phyloP scores from a whole-genome alignment of 2,113 vertebrate genomes.

The Thunnus thynnus region DNA sequence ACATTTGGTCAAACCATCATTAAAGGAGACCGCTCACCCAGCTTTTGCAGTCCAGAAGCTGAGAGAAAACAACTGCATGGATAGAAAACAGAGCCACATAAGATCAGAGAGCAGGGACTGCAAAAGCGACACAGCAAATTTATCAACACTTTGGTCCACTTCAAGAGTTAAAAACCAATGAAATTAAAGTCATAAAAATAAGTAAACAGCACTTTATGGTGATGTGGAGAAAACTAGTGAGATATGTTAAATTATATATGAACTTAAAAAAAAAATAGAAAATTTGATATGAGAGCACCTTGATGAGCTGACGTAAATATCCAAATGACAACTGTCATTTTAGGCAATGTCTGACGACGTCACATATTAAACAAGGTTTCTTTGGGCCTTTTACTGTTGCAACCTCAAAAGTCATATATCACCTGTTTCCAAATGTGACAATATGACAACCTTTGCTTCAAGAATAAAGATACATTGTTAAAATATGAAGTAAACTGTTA shows the following conservation, averaged over 20 bases:
- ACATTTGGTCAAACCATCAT: conserved; percentile 60
- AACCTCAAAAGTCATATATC: conserved; percentile 23
- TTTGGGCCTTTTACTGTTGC: conserved; percentile 46
- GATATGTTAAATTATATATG: conserved; percentile 18
- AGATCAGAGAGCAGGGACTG: conserved; percentile 24
- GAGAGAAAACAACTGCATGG: conserved; percentile 19
- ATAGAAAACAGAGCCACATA: conserved; percentile 34
- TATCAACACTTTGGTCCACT: conserved; percentile 52
- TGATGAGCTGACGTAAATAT: conserved; percentile 13
- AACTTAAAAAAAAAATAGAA: conserved; percentile 36
- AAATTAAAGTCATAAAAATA: conserved; percentile 31
- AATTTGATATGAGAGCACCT: conserved; percentile 61
- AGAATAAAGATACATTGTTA: background rate
- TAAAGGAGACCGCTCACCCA: conserved; percentile 64
- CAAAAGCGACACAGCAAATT: conserved; percentile 34
- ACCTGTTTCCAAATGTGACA: conserved; percentile 24
- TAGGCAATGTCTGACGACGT: background rate
- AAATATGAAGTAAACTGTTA: background rate
- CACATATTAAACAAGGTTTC: conserved; percentile 23
- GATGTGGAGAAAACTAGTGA: conserved; percentile 19
- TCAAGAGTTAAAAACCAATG: conserved; percentile 22
- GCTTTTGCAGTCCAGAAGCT: conserved; percentile 68
- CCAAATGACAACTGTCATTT: background rate
- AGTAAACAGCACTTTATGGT: conserved; percentile 23
- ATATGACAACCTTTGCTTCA: conserved; percentile 25